Percentiles rank a stretch among this genome's conserved stretches.
These are phyloP conservation scores for Aporophyla lueneburgensis DNA, from an alignment of 2,888 invertebrate species.

Conservation along the genomic window DNA sequence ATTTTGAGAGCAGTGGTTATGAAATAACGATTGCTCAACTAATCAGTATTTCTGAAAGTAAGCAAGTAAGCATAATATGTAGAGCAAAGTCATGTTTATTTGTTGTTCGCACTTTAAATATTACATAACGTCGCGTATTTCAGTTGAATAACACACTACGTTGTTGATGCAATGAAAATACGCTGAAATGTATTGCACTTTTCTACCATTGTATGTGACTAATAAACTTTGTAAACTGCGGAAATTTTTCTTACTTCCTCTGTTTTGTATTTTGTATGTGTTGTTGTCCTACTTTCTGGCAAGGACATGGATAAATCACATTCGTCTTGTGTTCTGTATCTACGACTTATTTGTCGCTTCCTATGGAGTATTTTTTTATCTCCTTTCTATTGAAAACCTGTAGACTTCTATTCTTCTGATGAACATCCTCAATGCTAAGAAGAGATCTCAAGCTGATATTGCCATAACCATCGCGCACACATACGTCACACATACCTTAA, in stretches of 20 bases:
- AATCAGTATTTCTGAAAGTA: conserved; percentile 31
- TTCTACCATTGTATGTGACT: neutral
- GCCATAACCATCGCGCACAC: neutral
- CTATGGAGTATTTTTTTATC: neutral
- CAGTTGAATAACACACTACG: conserved; percentile 9
- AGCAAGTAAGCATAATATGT: conserved; percentile 14
- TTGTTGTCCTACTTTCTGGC: neutral
- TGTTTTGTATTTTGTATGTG: neutral
- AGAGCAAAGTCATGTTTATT: conserved; percentile 39
- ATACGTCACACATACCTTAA: neutral
- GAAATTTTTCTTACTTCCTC: neutral
- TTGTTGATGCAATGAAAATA: conserved; percentile 21
- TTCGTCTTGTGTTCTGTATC: neutral
- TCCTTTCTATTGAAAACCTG: neutral
- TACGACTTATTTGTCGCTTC: neutral
- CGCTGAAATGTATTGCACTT: conserved; percentile 21
- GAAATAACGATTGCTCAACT: conserved; percentile 31
- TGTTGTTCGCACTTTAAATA: conserved; percentile 36
- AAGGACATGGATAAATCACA: neutral
- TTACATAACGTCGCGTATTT: conserved; percentile 26
- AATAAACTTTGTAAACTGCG: conserved; percentile 10
- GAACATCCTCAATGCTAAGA: neutral
- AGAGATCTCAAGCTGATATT: neutral
- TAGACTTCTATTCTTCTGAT: neutral
- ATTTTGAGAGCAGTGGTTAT: too few relatives aligned